Evolutionary conservation across 2,113 vertebrate species (phyloP).

Genomic region (Lophius piscatorius): DNA sequence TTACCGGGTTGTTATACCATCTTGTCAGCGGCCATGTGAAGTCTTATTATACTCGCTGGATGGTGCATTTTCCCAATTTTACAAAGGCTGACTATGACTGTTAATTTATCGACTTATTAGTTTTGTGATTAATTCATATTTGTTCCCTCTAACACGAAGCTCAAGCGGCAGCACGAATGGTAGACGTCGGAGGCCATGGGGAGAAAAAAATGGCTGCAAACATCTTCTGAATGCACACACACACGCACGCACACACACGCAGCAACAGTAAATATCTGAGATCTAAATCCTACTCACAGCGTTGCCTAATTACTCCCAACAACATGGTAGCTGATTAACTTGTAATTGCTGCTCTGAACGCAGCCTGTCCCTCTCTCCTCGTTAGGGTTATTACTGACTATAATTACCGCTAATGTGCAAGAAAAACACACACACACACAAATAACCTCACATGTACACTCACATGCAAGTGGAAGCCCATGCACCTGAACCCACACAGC

Average conservation of each 20-base stretch:
- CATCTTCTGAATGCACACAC: not conserved
- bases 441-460: slow-evolving; percentile 58
- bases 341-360: slow-evolving; percentile 98
- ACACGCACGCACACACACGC: slow-evolving; percentile 9
- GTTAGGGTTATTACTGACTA: slow-evolving; percentile 98
- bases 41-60: no score
- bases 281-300: slow-evolving; percentile 71
- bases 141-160: not conserved
- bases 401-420: slow-evolving; percentile 99
- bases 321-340: slow-evolving; percentile 99
- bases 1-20: no score
- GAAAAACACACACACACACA: slow-evolving; percentile 39
- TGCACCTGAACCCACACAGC: slow-evolving; percentile 40
- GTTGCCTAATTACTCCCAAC: slow-evolving; percentile 94
- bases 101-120: not conserved
- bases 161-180: not conserved
- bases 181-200: not conserved
- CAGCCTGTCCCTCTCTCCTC: slow-evolving; percentile 96
- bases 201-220: not conserved
- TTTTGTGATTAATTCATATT: not conserved
- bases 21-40: no score
- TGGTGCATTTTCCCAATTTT: no score
- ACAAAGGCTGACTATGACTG: not conserved
- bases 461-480: slow-evolving; percentile 56
- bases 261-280: slow-evolving; percentile 69